These are phyloP conservation scores for Choristoneura rosaceana DNA, from an alignment of 2,888 invertebrate species.

Conservation along the genomic window DNA sequence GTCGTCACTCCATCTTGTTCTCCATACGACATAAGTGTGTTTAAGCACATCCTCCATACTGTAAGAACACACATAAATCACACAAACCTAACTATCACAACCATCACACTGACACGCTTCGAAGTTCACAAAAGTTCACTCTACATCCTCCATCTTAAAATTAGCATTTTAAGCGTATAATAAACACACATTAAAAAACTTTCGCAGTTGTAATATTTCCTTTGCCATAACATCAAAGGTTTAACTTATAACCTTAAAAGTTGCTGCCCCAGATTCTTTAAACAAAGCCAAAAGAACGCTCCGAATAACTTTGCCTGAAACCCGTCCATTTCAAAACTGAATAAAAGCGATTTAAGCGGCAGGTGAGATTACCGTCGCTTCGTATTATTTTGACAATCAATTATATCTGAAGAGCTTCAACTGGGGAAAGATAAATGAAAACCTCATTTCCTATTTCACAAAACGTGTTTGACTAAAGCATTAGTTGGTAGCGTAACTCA, in stretches of 20 bases:
- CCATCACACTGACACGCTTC: too few relatives aligned
- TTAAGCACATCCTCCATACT: too few relatives aligned
- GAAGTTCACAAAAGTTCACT: too few relatives aligned
- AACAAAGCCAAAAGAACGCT: background rate
- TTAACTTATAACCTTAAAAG: background rate
- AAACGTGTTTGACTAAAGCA: slow-evolving; percentile 11
- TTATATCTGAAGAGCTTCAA: background rate
- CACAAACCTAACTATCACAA: too few relatives aligned
- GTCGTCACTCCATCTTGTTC: too few relatives aligned
- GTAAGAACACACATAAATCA: too few relatives aligned
- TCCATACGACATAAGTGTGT: too few relatives aligned
- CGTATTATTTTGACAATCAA: slow-evolving; percentile 3
- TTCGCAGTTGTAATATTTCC: too few relatives aligned
- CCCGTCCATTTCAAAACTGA: background rate
- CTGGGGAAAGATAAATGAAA: slow-evolving; percentile 13
- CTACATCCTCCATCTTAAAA: too few relatives aligned
- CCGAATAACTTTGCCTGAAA: background rate
- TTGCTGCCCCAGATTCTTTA: background rate
- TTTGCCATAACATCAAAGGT: background rate
- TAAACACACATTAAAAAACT: too few relatives aligned
- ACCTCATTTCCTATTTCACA: slow-evolving; percentile 16
- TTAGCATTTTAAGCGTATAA: too few relatives aligned
- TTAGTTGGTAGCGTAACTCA: slow-evolving; percentile 5
- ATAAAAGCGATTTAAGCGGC: slow-evolving; percentile 4
- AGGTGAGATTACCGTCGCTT: background rate